phyloP scores from a whole-genome alignment of 2,113 vertebrate species.

The Elachura formosa region DNA sequence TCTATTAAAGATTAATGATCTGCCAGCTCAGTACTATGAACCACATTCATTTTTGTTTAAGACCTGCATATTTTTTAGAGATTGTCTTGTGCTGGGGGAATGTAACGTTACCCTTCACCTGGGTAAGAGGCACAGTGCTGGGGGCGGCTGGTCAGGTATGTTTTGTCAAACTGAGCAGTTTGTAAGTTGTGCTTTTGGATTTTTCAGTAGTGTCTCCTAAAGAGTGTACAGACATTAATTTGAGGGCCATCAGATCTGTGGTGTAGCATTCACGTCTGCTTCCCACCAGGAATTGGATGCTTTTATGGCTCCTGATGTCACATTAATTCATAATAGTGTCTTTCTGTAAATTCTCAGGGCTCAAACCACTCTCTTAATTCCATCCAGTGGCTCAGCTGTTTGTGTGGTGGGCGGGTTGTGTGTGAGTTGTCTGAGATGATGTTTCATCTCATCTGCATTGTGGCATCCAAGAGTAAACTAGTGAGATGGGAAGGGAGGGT shows the following conservation, averaged over 20 bases:
- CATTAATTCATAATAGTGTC: neutral
- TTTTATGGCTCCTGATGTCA: neutral
- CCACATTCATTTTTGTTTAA: neutral
- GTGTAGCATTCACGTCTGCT: fast-evolving
- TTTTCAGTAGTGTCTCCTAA: neutral
- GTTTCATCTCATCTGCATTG: neutral
- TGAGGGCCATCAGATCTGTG: neutral
- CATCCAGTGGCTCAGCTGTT: neutral
- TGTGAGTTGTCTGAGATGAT: neutral
- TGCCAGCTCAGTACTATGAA: neutral
- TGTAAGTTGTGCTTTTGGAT: neutral
- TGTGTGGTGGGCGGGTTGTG: neutral
- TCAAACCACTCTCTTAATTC: neutral
- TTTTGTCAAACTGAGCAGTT: neutral
- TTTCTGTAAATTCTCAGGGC: neutral
- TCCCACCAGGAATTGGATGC: neutral
- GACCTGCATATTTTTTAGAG: neutral
- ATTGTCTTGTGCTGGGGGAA: neutral
- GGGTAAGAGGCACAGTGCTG: neutral
- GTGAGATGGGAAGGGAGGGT: neutral
- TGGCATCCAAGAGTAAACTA: neutral
- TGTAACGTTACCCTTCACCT: neutral
- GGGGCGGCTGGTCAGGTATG: fast-evolving
- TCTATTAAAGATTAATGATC: neutral
- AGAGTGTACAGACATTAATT: neutral